These are phyloP conservation scores for Laupala kohalensis DNA, from an alignment of 1,140 invertebrate species.

Conservation along the genomic window DNA sequence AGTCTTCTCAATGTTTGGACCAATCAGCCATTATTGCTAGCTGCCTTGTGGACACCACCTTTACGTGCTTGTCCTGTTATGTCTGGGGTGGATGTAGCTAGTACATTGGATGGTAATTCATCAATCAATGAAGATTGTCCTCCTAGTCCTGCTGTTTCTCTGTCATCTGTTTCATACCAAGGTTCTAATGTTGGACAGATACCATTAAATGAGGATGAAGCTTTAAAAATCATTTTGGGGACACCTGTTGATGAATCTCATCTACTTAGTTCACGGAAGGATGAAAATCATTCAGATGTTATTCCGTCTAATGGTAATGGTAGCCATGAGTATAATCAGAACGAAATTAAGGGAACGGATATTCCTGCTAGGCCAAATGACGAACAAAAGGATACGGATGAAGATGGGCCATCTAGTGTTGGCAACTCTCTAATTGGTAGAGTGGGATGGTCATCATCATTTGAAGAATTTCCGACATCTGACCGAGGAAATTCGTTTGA, in stretches of 20 bases:
- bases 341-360: slow-evolving; percentile 2
- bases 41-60: slow-evolving; percentile 70
- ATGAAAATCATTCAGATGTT: neutral
- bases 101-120: slow-evolving; percentile 33
- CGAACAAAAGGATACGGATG: slow-evolving; percentile 34
- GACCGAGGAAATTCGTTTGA: slow-evolving; percentile 5
- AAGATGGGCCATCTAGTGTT: slow-evolving; percentile 30
- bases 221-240: slow-evolving; percentile 21
- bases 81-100: slow-evolving; percentile 55
- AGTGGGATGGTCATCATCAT: slow-evolving; percentile 50
- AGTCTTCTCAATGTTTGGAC: slow-evolving; percentile 83
- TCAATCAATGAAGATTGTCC: slow-evolving; percentile 20
- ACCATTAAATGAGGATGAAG: slow-evolving; percentile 28
- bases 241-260: slow-evolving; percentile 9
- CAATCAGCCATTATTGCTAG: slow-evolving; percentile 63
- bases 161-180: slow-evolving; percentile 20
- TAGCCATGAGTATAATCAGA: neutral
- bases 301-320: neutral
- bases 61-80: slow-evolving; percentile 51
- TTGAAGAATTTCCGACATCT: slow-evolving; percentile 34
- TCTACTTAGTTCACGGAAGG: neutral
- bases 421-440: slow-evolving; percentile 53
- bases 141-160: slow-evolving; percentile 21
- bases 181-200: slow-evolving; percentile 33
- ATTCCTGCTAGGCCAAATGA: neutral